Base-by-base conservation (phyloP, 2,113 vertebrate species). In the Empidonax traillii region DNA sequence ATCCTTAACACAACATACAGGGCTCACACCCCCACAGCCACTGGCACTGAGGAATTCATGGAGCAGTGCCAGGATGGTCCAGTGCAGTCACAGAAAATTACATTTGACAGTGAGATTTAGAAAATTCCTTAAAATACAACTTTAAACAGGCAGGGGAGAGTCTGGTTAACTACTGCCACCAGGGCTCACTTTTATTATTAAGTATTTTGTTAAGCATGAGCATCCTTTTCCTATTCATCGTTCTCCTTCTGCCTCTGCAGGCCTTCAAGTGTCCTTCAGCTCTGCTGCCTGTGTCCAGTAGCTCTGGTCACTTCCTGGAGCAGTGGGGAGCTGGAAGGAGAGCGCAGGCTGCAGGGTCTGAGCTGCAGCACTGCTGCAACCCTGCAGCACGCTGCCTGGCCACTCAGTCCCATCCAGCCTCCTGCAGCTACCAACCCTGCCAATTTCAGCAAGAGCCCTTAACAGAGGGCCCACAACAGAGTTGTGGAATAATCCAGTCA, bases 41-140 rank as follows among this genome's bases (percentile, higher is more conserved):
- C 35, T 1, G 12, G 49, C 49, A 61, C 49, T 0, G 2, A 73
- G 43, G 31, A 65, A 75, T 76, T 73, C 20, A 49, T 0, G 1
- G 39, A 56, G 24, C 33, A 44, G 74, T 2, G 30, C 14, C 49
- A 85, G 59, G 27, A 73, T 1, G 3, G 28, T 31, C 21, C 1
- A 2, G 24, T 30, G 19, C 52, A 21, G 39, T 49, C 56, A 56
- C 55, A 79, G 44, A 28, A 86, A 86, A 69, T 39, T 22, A 30
- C 35, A 46, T 23, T 61, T 81, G 37, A 46, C 25, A 49, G 28
- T 3, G 6, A 77, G 17, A 79, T 37, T 66, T 24, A 76, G 58
- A 72, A 75, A 76, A 47, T 23, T 61, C 41, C 33, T 66, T 55
- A 28, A 39, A 77, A 33, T 31, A 31, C 18, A 84, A 3, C 25